These are phyloP conservation scores for Catharus fuscescens DNA, from an alignment of 2,113 vertebrate genomes.

Conservation along the genomic window DNA sequence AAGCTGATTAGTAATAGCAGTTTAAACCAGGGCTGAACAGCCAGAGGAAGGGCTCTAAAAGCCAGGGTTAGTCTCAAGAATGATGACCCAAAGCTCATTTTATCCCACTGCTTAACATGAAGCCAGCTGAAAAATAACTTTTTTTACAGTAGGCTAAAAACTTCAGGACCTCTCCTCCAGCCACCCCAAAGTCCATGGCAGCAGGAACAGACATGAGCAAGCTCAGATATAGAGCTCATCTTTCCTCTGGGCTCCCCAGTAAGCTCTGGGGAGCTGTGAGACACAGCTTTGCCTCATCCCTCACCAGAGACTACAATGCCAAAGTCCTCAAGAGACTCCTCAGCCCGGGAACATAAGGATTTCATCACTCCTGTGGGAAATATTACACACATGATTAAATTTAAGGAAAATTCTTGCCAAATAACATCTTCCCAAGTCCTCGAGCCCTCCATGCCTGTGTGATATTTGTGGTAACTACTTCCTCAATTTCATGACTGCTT, in stretches of 20 bases:
- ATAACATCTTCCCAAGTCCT: not conserved
- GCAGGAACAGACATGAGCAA: not conserved
- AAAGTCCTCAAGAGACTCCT: not conserved
- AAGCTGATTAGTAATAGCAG: not conserved
- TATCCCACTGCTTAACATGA: not conserved
- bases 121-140: not conserved
- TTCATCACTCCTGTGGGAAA: not conserved
- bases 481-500: not conserved
- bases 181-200: rapidly evolving
- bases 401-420: not conserved
- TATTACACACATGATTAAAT: not conserved
- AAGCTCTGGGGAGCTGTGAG: not conserved
- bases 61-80: not conserved
- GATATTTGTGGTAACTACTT: not conserved
- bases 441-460: not conserved
- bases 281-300: not conserved
- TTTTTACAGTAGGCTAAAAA: not conserved
- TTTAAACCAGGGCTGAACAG: not conserved
- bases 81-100: rapidly evolving
- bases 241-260: not conserved
- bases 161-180: not conserved
- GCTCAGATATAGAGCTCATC: not conserved
- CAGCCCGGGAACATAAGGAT: not conserved
- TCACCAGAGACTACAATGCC: not conserved
- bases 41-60: not conserved